Conservation (phyloP, 1,140 invertebrate genomes). For the Spodoptera frugiperda region DNA sequence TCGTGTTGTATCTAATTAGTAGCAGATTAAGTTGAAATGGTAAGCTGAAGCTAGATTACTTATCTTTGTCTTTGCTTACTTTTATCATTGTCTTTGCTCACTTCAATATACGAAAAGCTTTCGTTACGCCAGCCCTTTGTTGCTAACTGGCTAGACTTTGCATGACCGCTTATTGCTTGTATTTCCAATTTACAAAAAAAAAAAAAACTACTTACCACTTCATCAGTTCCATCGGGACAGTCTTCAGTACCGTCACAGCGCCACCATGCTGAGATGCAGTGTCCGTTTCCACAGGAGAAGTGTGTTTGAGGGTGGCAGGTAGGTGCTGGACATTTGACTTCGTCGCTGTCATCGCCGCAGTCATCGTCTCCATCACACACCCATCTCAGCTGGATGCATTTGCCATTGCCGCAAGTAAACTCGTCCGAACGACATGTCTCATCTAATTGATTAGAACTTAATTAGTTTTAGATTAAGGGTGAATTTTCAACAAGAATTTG, state of each 20-base stretch:
- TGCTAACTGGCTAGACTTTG: background rate
- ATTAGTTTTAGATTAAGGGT: slow-evolving; percentile 3
- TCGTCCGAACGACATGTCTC: slow-evolving; percentile 95
- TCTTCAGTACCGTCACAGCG: slow-evolving; percentile 95
- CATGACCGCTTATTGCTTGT: background rate
- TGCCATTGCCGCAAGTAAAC: slow-evolving; percentile 95
- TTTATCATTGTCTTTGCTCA: too few relatives aligned
- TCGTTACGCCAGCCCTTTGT: too few relatives aligned
- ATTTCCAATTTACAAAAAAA: background rate
- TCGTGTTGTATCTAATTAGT: background rate
- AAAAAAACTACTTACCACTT: slow-evolving; percentile 89
- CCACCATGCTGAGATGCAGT: slow-evolving; percentile 92
- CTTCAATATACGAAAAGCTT: too few relatives aligned
- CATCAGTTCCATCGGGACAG: slow-evolving; percentile 93
- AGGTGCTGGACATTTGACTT: slow-evolving; percentile 90
- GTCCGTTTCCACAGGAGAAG: slow-evolving; percentile 90
- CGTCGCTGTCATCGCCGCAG: slow-evolving; percentile 94
- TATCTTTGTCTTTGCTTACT: too few relatives aligned
- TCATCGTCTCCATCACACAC: slow-evolving; percentile 95
- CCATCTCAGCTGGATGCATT: slow-evolving; percentile 95
- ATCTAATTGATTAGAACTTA: slow-evolving; percentile 86
- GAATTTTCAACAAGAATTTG: background rate
- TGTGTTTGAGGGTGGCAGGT: slow-evolving; percentile 90
- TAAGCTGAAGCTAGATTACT: background rate
- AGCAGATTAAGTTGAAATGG: background rate